Conservation (phyloP, 2,888 invertebrate species). For the Dorcus parallelipipedus region DNA sequence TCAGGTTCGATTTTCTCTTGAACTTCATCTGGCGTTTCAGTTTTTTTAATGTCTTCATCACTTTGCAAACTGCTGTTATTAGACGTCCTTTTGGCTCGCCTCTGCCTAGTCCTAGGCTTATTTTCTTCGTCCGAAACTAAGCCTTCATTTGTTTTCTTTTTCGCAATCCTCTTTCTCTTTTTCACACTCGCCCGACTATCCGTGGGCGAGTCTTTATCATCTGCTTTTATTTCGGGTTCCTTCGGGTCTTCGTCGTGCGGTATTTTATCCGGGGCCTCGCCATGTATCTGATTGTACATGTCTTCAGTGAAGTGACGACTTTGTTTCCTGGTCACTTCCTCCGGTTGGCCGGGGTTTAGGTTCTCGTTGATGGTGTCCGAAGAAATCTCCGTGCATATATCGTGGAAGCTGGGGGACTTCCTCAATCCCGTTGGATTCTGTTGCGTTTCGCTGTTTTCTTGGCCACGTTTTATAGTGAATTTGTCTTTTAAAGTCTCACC, state of each 20-base stretch:
- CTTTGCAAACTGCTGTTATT: constrained; percentile 24
- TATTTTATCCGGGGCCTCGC: constrained; percentile 54
- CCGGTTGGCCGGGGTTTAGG: constrained; percentile 53
- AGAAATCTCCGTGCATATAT: constrained; percentile 55
- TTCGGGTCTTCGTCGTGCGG: constrained; percentile 49
- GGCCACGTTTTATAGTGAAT: constrained; percentile 59
- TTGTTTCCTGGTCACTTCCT: constrained; percentile 45
- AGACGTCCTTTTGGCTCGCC: constrained; percentile 33
- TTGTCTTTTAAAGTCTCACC: constrained; percentile 76
- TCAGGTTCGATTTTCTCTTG: constrained; percentile 47
- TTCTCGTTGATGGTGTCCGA: constrained; percentile 54
- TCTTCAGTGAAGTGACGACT: constrained; percentile 41
- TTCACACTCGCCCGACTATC: constrained; percentile 30
- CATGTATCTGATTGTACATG: constrained; percentile 46
- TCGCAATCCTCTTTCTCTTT: constrained; percentile 38
- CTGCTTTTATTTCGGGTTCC: constrained; percentile 30
- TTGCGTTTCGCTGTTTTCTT: constrained; percentile 24
- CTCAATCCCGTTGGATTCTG: constrained; percentile 18
- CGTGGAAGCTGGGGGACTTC: constrained; percentile 52
- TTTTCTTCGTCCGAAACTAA: constrained; percentile 22
- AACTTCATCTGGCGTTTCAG: constrained; percentile 16
- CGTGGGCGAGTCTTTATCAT: constrained; percentile 31
- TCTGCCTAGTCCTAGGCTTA: constrained; percentile 31
- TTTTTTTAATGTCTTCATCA: constrained; percentile 7
- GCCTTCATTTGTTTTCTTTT: constrained; percentile 37